These are phyloP conservation scores for Alligator mississippiensis DNA, from an alignment of 2,113 vertebrate genomes.

Conservation along the genomic window DNA sequence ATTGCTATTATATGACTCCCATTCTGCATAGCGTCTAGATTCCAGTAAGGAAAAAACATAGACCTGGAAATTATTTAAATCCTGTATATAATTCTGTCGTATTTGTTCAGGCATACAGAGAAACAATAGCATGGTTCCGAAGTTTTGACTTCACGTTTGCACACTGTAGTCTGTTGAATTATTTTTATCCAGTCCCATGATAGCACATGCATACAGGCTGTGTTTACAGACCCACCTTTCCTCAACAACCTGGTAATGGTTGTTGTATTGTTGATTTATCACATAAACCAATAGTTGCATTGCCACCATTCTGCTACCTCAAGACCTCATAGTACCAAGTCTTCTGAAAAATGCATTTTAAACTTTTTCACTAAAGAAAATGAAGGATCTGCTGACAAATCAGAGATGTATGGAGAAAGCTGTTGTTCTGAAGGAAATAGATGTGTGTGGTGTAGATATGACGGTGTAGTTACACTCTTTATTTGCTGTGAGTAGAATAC, in stretches of 20 bases:
- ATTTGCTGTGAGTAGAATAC: neutral
- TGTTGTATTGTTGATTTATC: neutral
- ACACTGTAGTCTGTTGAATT: neutral
- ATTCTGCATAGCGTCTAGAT: neutral
- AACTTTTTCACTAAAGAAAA: neutral
- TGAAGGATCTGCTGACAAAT: neutral
- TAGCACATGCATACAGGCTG: rapidly evolving
- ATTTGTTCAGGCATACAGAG: neutral
- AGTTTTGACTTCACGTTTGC: neutral
- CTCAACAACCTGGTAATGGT: neutral
- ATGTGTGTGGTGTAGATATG: neutral
- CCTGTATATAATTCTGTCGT: neutral
- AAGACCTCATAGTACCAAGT: neutral
- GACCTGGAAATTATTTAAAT: neutral
- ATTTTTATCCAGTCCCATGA: neutral
- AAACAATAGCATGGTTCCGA: neutral
- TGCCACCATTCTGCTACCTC: neutral
- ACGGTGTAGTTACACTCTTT: neutral
- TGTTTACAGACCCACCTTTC: neutral
- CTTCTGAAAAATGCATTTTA: neutral
- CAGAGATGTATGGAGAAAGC: neutral
- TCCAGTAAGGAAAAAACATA: neutral
- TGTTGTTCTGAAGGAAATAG: conserved; percentile 2
- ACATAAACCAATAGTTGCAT: neutral
- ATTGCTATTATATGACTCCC: neutral